Percentiles rank a stretch among this genome's conserved stretches.
These are phyloP conservation scores for Pitta sordida DNA, from an alignment of 2,113 vertebrate genomes.

Conservation along the genomic window DNA sequence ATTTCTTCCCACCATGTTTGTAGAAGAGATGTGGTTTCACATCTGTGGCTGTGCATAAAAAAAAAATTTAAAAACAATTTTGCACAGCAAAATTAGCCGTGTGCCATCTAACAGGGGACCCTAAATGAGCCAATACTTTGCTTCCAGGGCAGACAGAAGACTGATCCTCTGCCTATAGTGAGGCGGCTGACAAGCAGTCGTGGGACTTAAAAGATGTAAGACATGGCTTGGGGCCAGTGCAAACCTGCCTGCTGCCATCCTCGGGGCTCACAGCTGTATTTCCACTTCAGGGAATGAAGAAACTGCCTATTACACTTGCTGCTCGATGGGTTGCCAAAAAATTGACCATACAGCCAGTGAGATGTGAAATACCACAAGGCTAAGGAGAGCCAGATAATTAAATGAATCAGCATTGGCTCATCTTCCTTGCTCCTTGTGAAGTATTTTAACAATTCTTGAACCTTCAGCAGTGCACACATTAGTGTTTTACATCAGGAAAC, in stretches of 20 bases:
- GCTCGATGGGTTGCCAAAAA: conserved; percentile 6
- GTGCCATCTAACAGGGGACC: background rate
- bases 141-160: conserved; percentile 30
- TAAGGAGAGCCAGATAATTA: background rate
- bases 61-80: no score
- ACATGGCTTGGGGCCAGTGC: background rate
- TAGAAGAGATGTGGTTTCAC: background rate
- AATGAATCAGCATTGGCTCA: background rate
- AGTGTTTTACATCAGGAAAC: background rate
- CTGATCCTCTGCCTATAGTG: background rate
- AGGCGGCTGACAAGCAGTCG: background rate
- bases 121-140: background rate
- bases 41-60: background rate
- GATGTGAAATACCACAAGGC: background rate
- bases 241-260: conserved; percentile 58
- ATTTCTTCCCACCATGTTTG: background rate
- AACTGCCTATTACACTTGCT: background rate
- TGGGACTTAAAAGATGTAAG: conserved; percentile 3
- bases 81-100: no score
- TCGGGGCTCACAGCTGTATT: conserved; percentile 30
- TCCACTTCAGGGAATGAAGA: conserved; percentile 43
- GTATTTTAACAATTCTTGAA: background rate
- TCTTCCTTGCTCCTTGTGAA: background rate
- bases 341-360: background rate
- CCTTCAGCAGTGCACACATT: background rate